phyloP scores from a whole-genome alignment of 2,888 invertebrate species.

The Andrena chrysosceles region DNA sequence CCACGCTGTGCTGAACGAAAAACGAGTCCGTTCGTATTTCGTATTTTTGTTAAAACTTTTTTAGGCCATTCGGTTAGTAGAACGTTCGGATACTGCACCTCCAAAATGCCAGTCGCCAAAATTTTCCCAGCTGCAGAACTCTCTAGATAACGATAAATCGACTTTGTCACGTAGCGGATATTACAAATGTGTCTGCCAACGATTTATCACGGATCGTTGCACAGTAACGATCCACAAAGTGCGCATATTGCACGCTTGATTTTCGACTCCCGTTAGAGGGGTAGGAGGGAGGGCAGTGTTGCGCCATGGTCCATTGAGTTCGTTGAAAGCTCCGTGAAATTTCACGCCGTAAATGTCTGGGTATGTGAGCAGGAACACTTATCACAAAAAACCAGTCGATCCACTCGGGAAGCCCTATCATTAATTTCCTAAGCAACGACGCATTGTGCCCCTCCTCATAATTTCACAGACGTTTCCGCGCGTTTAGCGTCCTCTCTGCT shows the following conservation, averaged over 20 bases:
- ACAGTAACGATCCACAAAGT: constrained; percentile 29
- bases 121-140: not conserved
- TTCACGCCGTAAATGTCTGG: constrained; percentile 20
- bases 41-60: no score
- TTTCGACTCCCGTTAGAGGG: constrained; percentile 28
- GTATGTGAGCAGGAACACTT: constrained; percentile 28
- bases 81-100: no score
- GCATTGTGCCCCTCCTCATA: constrained; percentile 31
- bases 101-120: no score
- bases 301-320: constrained; percentile 21
- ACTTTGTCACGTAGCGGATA: not conserved
- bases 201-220: constrained; percentile 36
- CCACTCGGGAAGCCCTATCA: constrained; percentile 25
- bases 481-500: not conserved
- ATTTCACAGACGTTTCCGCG: constrained; percentile 4
- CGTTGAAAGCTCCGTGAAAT: constrained; percentile 38
- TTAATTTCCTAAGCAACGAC: constrained; percentile 50
- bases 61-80: no score
- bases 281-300: no score
- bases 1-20: no score
- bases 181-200: constrained; percentile 21
- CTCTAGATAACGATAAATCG: constrained; percentile 28
- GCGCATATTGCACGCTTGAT: constrained; percentile 39
- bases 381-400: constrained; percentile 50
- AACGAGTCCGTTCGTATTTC: no score